Evolutionary conservation across 2,797 vertebrate species (phyloP).

Genomic region (Peromyscus nudipes): DNA sequence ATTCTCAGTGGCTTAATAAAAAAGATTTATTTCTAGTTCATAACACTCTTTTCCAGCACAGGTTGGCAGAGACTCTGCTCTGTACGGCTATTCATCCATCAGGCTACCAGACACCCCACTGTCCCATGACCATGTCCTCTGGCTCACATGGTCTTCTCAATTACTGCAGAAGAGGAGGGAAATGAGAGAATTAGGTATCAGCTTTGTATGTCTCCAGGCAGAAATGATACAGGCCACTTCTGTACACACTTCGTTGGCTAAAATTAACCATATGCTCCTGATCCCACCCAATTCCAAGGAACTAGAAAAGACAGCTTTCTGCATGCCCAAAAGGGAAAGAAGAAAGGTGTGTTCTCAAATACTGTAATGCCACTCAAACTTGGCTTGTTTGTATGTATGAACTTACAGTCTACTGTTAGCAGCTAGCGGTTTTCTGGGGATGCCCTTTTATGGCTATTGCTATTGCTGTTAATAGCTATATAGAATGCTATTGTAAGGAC

Average conservation of each 20-base stretch:
- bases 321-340: not conserved
- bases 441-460: not conserved
- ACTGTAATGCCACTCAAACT: accelerated
- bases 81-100: accelerated
- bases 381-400: too few relatives aligned
- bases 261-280: not conserved
- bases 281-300: not conserved
- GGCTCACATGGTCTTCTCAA: not conserved
- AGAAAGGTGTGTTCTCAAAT: not conserved
- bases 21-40: constrained; percentile 42
- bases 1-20: constrained; percentile 64
- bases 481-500: not conserved
- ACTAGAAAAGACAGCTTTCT: not conserved
- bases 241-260: not conserved
- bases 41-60: not conserved
- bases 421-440: accelerated
- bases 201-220: not conserved
- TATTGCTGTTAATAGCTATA: not conserved
- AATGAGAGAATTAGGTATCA: not conserved
- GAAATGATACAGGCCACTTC: not conserved
- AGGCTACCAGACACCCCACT: not conserved
- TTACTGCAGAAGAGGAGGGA: not conserved
- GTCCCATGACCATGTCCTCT: not conserved
- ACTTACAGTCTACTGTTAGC: not conserved
- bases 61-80: not conserved